Percentiles rank a stretch among this genome's conserved stretches.
Conservation (phyloP, 92 coral and sea anemone species). For the Blastomussa wellsi region DNA sequence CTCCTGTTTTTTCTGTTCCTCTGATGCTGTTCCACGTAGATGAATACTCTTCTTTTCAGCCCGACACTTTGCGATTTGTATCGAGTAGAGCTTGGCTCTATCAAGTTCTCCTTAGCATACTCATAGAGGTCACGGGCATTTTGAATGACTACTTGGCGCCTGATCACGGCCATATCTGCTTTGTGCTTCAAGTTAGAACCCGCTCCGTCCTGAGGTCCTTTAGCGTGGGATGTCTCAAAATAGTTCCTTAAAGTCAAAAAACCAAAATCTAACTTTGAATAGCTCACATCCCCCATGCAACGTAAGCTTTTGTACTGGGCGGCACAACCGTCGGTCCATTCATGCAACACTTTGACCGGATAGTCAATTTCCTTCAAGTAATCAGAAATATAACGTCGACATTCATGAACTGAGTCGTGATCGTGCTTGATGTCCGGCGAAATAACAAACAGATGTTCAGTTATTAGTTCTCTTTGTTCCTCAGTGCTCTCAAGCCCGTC, state of each 20-base stretch:
- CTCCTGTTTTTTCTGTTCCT: constrained; percentile 11
- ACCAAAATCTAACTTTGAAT: constrained; percentile 43
- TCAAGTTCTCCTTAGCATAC: background rate
- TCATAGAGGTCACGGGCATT: no score
- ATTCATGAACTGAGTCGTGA: constrained; percentile 43
- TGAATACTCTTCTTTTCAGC: background rate
- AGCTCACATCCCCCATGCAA: constrained; percentile 54
- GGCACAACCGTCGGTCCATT: constrained; percentile 51
- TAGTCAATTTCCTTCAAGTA: constrained; percentile 35
- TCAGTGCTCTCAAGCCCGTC: constrained; percentile 34
- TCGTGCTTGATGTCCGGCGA: constrained; percentile 41
- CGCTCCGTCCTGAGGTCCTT: no score
- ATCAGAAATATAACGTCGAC: constrained; percentile 17
- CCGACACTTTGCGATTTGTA: constrained; percentile 19
- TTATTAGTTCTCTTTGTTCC: constrained; percentile 9
- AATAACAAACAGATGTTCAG: constrained; percentile 43
- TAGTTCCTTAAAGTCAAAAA: background rate
- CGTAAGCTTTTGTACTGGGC: constrained; percentile 55
- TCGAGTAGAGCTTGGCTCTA: no score
- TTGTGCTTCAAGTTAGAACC: no score
- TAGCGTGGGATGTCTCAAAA: no score
- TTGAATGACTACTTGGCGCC: no score
- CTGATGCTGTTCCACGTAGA: background rate
- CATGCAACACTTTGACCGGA: constrained; percentile 20
- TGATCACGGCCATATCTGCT: no score